These are phyloP conservation scores for Drosophila formosana DNA, from an alignment of 2,888 invertebrate genomes.

Conservation along the genomic window DNA sequence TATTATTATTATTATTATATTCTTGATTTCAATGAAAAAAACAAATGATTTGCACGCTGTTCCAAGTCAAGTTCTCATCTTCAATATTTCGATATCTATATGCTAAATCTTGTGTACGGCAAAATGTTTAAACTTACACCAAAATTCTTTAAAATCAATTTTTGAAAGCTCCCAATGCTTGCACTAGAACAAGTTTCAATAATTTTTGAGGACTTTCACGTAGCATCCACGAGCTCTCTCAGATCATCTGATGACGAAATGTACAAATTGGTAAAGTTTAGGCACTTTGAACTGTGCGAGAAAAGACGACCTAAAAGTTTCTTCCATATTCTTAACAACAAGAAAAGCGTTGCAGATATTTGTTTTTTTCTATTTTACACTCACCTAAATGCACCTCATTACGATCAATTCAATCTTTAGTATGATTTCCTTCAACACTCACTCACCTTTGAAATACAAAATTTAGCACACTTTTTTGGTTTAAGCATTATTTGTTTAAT, in stretches of 20 bases:
- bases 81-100: constrained; percentile 39
- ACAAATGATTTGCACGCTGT: constrained; percentile 53
- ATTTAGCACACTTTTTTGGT: constrained; percentile 73
- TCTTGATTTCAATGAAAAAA: constrained; percentile 24
- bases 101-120: constrained; percentile 25
- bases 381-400: constrained; percentile 17
- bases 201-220: constrained; percentile 51
- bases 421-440: constrained; percentile 37
- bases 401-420: constrained; percentile 21
- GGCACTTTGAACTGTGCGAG: constrained; percentile 49
- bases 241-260: constrained; percentile 90
- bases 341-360: constrained; percentile 37
- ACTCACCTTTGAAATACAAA: constrained; percentile 25
- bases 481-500: constrained; percentile 67
- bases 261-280: constrained; percentile 87
- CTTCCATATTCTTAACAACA: constrained; percentile 41
- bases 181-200: constrained; percentile 46
- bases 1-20: constrained; percentile 11
- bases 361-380: constrained; percentile 42
- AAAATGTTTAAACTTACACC: constrained; percentile 70
- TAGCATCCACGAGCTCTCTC: constrained; percentile 84
- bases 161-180: constrained; percentile 51
- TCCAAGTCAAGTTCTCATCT: constrained; percentile 12
- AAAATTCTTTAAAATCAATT: constrained; percentile 66
- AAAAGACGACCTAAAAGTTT: constrained; percentile 36